These are phyloP conservation scores for Heliconius hermathena DNA, from an alignment of 1,140 invertebrate species.

Conservation along the genomic window DNA sequence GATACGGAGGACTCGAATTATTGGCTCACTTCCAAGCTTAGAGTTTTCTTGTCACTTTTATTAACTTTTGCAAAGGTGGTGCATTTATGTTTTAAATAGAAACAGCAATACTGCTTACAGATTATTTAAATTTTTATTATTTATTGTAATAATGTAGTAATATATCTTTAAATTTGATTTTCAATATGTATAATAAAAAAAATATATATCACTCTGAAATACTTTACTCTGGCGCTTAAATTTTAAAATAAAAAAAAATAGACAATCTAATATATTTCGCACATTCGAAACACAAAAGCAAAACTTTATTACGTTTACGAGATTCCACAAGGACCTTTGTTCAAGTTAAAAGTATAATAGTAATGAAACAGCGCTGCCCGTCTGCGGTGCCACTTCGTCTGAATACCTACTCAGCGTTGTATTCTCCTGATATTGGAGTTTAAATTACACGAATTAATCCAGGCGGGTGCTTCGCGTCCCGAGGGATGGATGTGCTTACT, in stretches of 20 bases:
- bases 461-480: constrained; percentile 55
- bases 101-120: neutral
- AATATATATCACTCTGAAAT: too few relatives aligned
- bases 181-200: too few relatives aligned
- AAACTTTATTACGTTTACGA: constrained; percentile 5
- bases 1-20: constrained; percentile 12
- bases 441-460: constrained; percentile 78
- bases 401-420: constrained; percentile 66
- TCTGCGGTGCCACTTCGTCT: constrained; percentile 43
- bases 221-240: too few relatives aligned
- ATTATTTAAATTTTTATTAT: neutral
- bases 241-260: neutral
- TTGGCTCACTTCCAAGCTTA: constrained; percentile 14
- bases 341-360: neutral
- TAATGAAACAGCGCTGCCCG: constrained; percentile 31
- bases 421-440: constrained; percentile 74
- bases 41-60: constrained; percentile 5
- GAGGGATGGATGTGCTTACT: constrained; percentile 55
- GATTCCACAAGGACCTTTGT: constrained; percentile 1
- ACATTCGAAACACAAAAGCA: neutral
- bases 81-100: neutral
- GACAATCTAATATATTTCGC: neutral
- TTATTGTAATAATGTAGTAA: neutral
- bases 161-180: too few relatives aligned
- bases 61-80: neutral